Base-by-base conservation (phyloP, 1,140 invertebrate species). In the Drosophila carrolli region DNA sequence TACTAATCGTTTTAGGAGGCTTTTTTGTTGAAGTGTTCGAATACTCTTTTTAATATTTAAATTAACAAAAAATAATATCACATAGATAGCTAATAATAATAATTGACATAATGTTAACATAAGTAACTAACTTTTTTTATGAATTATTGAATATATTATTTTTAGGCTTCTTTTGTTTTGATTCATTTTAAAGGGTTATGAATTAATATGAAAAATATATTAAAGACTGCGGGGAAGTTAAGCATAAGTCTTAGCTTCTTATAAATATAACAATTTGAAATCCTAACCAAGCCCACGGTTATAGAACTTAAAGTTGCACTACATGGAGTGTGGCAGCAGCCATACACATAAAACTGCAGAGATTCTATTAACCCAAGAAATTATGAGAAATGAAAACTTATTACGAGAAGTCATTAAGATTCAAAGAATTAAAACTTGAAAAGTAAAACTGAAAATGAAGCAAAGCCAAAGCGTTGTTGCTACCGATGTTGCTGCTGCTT, bases 331-430 rank as follows among this genome's bases (percentile, higher is more conserved):
- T 37, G 47, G 44, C 43, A 53, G 73, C 63, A 70, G 71, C 61
- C 70, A 71, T 71, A 72, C 66, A 72, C 68, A 72, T 72, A 71
- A 71, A 71, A 32, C 84, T 70, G 84, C 58, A 72, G 81, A 91
- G 89, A 89, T 91, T 91, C 89, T 91, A 91, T 91, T 91, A 91
- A 91, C 89, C 90, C 78, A 78, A 88, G 80, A 91, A 88, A 91
- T 91, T 91, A 86, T 75, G 89, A 91, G 81, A 91, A 91, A 91
- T 88, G 90, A 91, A 91, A 91, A 91, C 82, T 91, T 91, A 91
- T 90, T 90, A 91, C 85, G 84, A 91, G 90, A 91, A 91, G 90
- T 91, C 82, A 91, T 91, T 91, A 91, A 91, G 90, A 88, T 86
- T 77, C 90, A 84, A 84, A 83, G 80, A 90, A 91, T 91, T 91